A percentile compares a stretch with the other conserved stretches of the same genome.
These are phyloP conservation scores for Nowickia ferox DNA, from an alignment of 2,888 invertebrate genomes.

Conservation along the genomic window DNA sequence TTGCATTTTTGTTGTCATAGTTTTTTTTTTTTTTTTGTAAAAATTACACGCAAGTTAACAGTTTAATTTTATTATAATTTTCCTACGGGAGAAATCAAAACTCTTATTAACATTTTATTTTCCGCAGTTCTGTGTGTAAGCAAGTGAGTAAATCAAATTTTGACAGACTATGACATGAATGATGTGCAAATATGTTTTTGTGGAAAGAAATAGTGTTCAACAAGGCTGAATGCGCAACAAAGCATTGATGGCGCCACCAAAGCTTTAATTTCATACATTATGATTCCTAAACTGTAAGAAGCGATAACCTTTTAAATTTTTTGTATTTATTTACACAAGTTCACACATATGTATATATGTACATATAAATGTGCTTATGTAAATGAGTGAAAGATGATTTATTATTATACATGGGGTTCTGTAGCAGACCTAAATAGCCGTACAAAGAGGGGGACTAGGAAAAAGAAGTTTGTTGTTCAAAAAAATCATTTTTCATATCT, in stretches of 20 bases:
- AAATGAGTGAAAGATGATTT: slow-evolving; percentile 81
- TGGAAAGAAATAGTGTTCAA: not conserved
- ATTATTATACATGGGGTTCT: too few species aligned
- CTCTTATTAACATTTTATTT: slow-evolving; percentile 49
- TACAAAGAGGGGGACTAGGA: not conserved
- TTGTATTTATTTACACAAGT: not conserved
- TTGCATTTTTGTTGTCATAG: not conserved
- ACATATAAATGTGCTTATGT: slow-evolving; percentile 52
- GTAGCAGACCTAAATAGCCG: not conserved
- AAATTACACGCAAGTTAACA: slow-evolving; percentile 66
- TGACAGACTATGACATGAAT: slow-evolving; percentile 76
- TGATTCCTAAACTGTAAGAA: too few species aligned
- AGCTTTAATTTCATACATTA: too few species aligned
- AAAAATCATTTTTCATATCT: slow-evolving; percentile 78
- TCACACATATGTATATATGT: not conserved
- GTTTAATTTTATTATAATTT: slow-evolving; percentile 68
- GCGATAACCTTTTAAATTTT: not conserved
- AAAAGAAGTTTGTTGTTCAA: slow-evolving; percentile 9
- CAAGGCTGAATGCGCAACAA: too few species aligned
- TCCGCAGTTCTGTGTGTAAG: slow-evolving; percentile 72
- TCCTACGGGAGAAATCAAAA: slow-evolving; percentile 68
- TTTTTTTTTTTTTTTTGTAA: slow-evolving; percentile 16
- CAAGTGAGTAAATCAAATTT: slow-evolving; percentile 82
- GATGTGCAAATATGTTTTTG: slow-evolving; percentile 21
- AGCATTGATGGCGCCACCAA: too few species aligned